Evolutionary conservation across 2,888 invertebrate species (phyloP).

Genomic region (Macrostomum cliftonense): DNA sequence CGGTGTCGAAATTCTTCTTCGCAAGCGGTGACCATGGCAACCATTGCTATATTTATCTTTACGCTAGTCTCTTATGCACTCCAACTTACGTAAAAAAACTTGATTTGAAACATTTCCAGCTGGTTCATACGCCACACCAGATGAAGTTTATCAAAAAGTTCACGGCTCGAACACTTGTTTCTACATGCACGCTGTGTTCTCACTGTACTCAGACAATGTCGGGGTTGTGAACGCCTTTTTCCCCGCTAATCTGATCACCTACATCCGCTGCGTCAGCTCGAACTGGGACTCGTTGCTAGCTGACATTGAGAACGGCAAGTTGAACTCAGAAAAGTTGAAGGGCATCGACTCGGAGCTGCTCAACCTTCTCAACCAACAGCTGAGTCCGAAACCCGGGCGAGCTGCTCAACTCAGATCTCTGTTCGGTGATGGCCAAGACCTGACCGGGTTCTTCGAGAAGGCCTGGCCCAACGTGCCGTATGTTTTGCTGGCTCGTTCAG

Average conservation of each 20-base stretch:
- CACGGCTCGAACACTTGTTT: conserved; percentile 13
- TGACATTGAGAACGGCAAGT: conserved; percentile 14
- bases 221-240: conserved; percentile 14
- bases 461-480: conserved; percentile 15
- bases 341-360: background rate
- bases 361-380: conserved; percentile 1
- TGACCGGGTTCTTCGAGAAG: conserved; percentile 7
- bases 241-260: conserved; percentile 15
- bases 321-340: background rate
- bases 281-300: conserved; percentile 15
- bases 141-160: conserved; percentile 1
- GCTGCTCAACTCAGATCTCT: background rate
- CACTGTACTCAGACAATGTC: conserved; percentile 14
- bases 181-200: conserved; percentile 16
- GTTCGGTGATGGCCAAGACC: background rate
- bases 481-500: conserved; percentile 14
- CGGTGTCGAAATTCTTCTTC: too few species aligned
- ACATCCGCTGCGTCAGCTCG: conserved; percentile 13
- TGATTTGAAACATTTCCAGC: too few species aligned
- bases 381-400: background rate
- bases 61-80: too few species aligned
- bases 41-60: too few species aligned
- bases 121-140: too few species aligned
- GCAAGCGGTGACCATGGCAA: too few species aligned
- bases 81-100: too few species aligned